Base-by-base conservation (phyloP, 2,888 invertebrate species). In the Xylota segnis region DNA sequence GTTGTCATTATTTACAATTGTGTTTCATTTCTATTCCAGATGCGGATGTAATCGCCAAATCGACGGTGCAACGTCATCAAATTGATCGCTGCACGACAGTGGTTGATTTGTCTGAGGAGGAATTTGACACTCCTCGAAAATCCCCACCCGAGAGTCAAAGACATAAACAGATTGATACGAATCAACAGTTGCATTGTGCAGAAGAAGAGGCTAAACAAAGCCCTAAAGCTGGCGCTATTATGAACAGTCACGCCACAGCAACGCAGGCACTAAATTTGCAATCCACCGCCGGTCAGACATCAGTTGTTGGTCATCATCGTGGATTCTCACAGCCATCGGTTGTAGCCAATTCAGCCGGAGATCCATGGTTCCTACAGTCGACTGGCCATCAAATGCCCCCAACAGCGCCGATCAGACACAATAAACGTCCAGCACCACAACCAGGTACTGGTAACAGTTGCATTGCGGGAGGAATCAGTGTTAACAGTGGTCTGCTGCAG, bases 321-420 rank as follows among this genome's bases (percentile, higher is more conserved):
- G 92, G 92, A 82, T 92, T 91, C 88, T 92, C 92, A 71, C 92
- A 92, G 87, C 92, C 92, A 79, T 91, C 92, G 83, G 91, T 91
- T 16, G 89, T 91, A 76, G 89, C 90, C 72, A 90, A 89, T 87
- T 91, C 91, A 81, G 89, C 91, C 43, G 91, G 92, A 76, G 92
- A 92, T 91, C 92, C 92, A 92, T 92, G 93, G 93, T 92, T 91
- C 90, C 89, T 92, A 87, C 92, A 92, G 88, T 90, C 92, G 70
- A 91, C 92, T 78, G 91, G 92, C 88, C 93, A 93, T 90, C 93
- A 93, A 89, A 92, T 92, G 91, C 92, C 93, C 84, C 93, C 93
- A 83, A 93, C 93, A 83, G 93, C 93, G 7, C 93, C 93, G 34
- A 88, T 92, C 58, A 90, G 93, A 81, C 93, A 93, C 88, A 93